Evolutionary conservation across 2,888 invertebrate species (phyloP).

Genomic region (Tachina fera): DNA sequence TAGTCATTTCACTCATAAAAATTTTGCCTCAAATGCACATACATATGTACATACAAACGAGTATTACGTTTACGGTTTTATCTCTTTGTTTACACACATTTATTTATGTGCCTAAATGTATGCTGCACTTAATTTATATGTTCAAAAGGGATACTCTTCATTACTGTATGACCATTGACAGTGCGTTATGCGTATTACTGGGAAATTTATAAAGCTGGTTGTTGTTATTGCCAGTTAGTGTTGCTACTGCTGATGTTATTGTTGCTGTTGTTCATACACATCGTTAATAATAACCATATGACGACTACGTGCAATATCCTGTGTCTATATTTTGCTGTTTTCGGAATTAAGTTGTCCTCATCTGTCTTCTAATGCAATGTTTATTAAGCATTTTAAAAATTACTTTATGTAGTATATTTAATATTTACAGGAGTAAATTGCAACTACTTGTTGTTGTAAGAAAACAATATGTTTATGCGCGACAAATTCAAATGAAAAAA

Average conservation of each 20-base stretch:
- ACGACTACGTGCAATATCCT: constrained; percentile 43
- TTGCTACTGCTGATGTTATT: not conserved
- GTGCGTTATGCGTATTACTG: constrained; percentile 64
- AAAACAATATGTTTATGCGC: too few relatives aligned
- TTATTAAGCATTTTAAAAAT: not conserved
- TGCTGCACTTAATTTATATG: constrained; percentile 32
- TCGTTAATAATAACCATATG: constrained; percentile 64
- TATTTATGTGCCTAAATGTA: constrained; percentile 15
- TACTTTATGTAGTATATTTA: not conserved
- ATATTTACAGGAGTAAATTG: not conserved
- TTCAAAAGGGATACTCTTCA: constrained; percentile 31
- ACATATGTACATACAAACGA: constrained; percentile 9
- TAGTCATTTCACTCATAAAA: constrained; percentile 55
- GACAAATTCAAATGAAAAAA: too few relatives aligned
- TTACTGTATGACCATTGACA: constrained; percentile 42
- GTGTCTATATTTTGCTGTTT: constrained; percentile 17
- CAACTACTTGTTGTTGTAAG: too few relatives aligned
- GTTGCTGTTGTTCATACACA: not conserved
- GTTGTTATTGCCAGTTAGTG: constrained; percentile 3
- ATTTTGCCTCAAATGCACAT: not conserved
- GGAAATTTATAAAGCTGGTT: constrained; percentile 60
- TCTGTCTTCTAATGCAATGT: not conserved
- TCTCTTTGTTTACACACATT: not conserved
- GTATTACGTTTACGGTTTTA: not conserved
- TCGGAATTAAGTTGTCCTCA: constrained; percentile 36